phyloP scores from a whole-genome alignment of 2,797 vertebrate species.

The Synaphobranchus kaupii region DNA sequence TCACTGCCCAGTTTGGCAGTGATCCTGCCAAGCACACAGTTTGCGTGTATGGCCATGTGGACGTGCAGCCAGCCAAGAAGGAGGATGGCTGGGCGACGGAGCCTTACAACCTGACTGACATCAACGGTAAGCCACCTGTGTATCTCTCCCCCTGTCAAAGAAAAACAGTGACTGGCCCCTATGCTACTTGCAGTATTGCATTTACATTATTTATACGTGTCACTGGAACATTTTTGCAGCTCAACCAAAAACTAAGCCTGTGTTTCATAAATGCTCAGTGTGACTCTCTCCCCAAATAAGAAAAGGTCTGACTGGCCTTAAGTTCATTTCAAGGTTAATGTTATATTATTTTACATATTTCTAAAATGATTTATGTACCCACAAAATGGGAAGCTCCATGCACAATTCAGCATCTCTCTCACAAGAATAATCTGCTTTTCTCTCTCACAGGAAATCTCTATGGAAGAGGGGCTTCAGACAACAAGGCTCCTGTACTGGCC shows the following conservation, averaged over 20 bases:
- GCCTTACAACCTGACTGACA: conserved; percentile 77
- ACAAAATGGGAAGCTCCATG: neutral
- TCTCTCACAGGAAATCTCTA: conserved; percentile 83
- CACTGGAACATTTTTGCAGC: neutral
- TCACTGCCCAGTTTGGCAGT: conserved; percentile 71
- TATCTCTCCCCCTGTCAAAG: neutral
- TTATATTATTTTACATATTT: neutral
- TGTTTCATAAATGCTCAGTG: neutral
- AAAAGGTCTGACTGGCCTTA: neutral
- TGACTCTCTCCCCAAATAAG: neutral
- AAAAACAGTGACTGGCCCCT: neutral
- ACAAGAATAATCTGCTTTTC: neutral
- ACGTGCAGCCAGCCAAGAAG: conserved; percentile 76
- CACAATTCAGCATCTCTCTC: neutral
- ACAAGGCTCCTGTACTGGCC: conserved; percentile 90
- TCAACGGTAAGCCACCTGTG: conserved; percentile 61
- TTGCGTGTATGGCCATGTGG: conserved; percentile 79
- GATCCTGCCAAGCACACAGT: conserved; percentile 71
- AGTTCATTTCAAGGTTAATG: neutral
- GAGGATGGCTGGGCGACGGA: conserved; percentile 77
- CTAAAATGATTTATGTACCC: neutral
- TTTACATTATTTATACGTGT: neutral
- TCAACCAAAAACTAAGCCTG: neutral
- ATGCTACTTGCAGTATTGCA: too few species aligned
- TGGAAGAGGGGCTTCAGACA: conserved; percentile 86